These are phyloP conservation scores for Centropus unirufus DNA, from an alignment of 2,113 vertebrate species.

Conservation along the genomic window DNA sequence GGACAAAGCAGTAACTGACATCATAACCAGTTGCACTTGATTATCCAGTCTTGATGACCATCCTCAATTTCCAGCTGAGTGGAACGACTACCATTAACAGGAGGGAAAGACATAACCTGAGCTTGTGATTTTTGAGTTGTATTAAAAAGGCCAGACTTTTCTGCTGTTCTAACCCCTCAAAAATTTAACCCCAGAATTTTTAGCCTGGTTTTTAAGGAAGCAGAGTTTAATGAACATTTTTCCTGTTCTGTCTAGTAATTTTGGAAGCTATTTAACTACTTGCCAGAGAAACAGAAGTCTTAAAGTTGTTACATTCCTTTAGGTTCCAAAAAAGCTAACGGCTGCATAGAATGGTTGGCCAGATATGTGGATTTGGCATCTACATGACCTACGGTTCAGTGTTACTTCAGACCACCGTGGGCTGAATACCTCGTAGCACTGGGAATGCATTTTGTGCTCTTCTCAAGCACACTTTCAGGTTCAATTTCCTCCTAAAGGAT, in stretches of 20 bases:
- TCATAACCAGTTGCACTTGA: neutral
- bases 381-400: neutral
- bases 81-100: neutral
- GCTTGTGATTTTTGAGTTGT: neutral
- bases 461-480: neutral
- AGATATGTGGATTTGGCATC: neutral
- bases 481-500: neutral
- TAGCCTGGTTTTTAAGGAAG: neutral
- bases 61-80: neutral
- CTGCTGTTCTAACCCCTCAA: neutral
- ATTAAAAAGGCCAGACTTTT: neutral
- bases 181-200: neutral
- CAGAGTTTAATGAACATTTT: neutral
- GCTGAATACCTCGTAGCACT: neutral
- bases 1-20: neutral
- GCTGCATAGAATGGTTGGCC: fast-evolving
- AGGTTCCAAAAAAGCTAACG: neutral
- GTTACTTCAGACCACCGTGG: neutral
- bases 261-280: neutral
- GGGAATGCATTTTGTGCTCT: neutral
- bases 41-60: neutral
- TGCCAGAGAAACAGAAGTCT: neutral
- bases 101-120: neutral
- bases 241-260: neutral
- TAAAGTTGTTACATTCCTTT: neutral